Percentiles rank a stretch among this genome's conserved stretches.
Conservation (phyloP, 2,888 invertebrate genomes). For the Hypomecis punctinalis region DNA sequence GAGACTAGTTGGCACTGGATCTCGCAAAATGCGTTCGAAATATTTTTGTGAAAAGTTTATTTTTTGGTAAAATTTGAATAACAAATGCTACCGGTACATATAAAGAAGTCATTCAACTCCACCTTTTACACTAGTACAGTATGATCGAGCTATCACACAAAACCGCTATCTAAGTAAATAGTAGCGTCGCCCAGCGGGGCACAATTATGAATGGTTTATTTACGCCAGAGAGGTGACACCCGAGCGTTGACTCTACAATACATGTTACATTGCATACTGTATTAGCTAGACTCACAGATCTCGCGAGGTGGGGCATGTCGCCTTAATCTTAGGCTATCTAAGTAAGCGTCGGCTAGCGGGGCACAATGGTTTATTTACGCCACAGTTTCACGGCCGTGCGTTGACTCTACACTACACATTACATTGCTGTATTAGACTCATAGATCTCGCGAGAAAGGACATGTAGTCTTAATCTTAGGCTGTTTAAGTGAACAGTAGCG, state of each 20-base stretch:
- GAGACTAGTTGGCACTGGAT: no score
- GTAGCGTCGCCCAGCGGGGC: slow-evolving; percentile 8
- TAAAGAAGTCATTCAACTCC: slow-evolving; percentile 10
- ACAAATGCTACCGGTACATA: background rate
- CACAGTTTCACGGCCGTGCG: slow-evolving; percentile 24
- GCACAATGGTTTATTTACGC: slow-evolving; percentile 22
- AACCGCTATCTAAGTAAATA: slow-evolving; percentile 29
- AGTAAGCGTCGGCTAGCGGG: slow-evolving; percentile 12
- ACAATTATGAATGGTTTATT: slow-evolving; percentile 23
- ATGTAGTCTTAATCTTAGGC: background rate
- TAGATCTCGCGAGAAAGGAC: no score
- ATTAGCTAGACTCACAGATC: background rate
- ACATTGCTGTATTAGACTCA: background rate
- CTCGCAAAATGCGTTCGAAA: no score
- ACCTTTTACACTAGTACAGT: background rate
- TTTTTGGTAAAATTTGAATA: no score
- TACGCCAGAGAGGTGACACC: slow-evolving; percentile 28
- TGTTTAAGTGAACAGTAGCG: slow-evolving; percentile 6
- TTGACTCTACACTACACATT: slow-evolving; percentile 7
- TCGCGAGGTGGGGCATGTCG: no score
- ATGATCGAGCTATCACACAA: slow-evolving; percentile 9
- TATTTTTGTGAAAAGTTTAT: no score
- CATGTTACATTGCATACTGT: background rate
- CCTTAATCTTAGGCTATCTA: slow-evolving; percentile 13
- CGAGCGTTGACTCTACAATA: slow-evolving; percentile 14